A percentile compares a stretch with the other conserved stretches of the same genome.
These are phyloP conservation scores for Euphydryas editha DNA, from an alignment of 2,888 invertebrate genomes.

Conservation along the genomic window DNA sequence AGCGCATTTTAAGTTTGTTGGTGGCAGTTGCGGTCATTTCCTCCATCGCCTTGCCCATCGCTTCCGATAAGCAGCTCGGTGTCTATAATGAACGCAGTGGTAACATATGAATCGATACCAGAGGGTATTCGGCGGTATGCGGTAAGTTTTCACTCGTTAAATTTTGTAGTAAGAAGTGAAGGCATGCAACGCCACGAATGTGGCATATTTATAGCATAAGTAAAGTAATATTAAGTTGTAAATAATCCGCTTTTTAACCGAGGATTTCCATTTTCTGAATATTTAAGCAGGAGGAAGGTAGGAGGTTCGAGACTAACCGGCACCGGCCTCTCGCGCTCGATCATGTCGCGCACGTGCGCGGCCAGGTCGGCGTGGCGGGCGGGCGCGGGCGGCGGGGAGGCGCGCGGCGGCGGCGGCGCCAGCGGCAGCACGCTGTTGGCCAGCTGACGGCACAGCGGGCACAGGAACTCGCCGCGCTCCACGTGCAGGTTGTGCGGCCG, in stretches of 20 bases:
- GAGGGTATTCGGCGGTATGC: no score
- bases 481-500: constrained; percentile 88
- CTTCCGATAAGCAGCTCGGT: constrained; percentile 90
- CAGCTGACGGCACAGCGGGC: constrained; percentile 95
- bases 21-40: constrained; percentile 96
- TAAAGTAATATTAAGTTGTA: no score
- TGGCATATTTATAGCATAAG: no score
- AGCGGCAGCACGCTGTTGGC: constrained; percentile 91
- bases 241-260: no score
- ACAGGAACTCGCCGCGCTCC: constrained; percentile 93
- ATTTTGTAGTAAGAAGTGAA: no score
- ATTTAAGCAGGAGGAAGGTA: not conserved
- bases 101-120: no score
- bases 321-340: constrained; percentile 82
- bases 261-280: no score
- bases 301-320: constrained; percentile 56
- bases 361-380: constrained; percentile 49
- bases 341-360: constrained; percentile 81
- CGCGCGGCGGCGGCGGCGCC: constrained; percentile 87
- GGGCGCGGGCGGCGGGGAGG: constrained; percentile 84
- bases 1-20: constrained; percentile 89
- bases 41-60: constrained; percentile 96
- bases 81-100: constrained; percentile 67
- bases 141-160: no score
- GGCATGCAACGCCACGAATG: no score